phyloP scores from a whole-genome alignment of 2,797 vertebrate genomes.

The Agapornis canus region DNA sequence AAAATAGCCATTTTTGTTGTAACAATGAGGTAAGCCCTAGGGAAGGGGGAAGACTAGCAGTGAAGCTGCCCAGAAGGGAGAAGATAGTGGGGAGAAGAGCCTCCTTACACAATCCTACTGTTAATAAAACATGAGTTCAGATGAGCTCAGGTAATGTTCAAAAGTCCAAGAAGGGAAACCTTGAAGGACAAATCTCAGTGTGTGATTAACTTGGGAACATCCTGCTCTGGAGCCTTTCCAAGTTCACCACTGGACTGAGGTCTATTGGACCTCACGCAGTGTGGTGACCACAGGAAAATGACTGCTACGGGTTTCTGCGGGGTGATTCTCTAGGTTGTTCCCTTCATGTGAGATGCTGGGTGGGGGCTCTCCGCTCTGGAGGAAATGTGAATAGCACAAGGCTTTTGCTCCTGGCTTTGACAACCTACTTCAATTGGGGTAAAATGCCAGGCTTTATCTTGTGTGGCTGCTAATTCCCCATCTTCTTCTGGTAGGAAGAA shows the following conservation, averaged over 20 bases:
- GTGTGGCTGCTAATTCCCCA: background rate
- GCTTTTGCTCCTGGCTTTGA: background rate
- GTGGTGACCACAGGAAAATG: background rate
- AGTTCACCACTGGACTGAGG: background rate
- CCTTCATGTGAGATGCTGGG: background rate
- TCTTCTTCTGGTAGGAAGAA: background rate
- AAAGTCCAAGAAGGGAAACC: background rate
- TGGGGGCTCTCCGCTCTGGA: background rate
- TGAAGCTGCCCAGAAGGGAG: background rate
- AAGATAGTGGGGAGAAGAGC: background rate
- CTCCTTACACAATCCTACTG: background rate
- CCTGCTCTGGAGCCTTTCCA: background rate
- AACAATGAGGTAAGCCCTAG: background rate
- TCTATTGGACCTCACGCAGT: rapidly evolving
- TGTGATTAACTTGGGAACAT: background rate
- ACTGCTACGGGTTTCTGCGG: background rate
- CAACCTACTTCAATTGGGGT: background rate
- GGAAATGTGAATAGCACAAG: background rate
- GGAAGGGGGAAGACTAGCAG: background rate
- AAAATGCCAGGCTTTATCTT: background rate
- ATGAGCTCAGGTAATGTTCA: background rate
- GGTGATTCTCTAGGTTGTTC: background rate
- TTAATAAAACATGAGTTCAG: background rate
- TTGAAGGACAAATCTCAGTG: background rate
- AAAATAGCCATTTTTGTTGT: background rate